Base-by-base conservation (phyloP, 1,140 invertebrate genomes). In the Ganaspis sp. region DNA sequence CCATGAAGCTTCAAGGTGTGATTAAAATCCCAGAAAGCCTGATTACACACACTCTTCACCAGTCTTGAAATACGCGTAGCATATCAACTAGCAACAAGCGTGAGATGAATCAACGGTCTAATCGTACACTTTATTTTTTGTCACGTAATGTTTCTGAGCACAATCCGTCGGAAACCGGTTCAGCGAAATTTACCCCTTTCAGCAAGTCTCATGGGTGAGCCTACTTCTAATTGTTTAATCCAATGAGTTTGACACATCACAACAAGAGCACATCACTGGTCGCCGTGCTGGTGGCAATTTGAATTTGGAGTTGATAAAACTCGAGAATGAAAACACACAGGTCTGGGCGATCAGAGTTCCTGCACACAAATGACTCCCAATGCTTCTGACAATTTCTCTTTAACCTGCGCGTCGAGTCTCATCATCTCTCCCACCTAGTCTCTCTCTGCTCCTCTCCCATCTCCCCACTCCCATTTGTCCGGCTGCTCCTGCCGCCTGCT, bases 311-410 rank as follows among this genome's bases (percentile, higher is more conserved):
- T 15, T 26, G 23, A 37, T 29, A 40, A 19, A 17, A 42, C 9
- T 19, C 69, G 54, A 76, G 37, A 45, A 76, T 53, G 15, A 45
- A 73, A 73, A 64, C 40, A 72, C 45, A 40, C 34, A 76, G 73
- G 74, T 79, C 77, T 70, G 72, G 53, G 74, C 76, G 74, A 72
- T 70, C 71, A 81, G 73, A 80, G 75, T 81, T 73, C 70, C 82
- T 75, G 76, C 76, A 73, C 69, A 82, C 81, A 82, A 85, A 78
- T 85, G 81, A 84, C 79, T 81, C 26, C 58, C 77, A 70, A 15
- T 29, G 77, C 69, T 74, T 84, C 85, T 83, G 82, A 87, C 82
- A 87, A 87, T 85, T 88, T 85, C 84, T 85, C 84, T 85, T 73
- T 79, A 79, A 83, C 77, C 81, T 83, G 82, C 81, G 77, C 37